phyloP scores from a whole-genome alignment of 2,797 vertebrate species.

The Thripadectes ignobilis region DNA sequence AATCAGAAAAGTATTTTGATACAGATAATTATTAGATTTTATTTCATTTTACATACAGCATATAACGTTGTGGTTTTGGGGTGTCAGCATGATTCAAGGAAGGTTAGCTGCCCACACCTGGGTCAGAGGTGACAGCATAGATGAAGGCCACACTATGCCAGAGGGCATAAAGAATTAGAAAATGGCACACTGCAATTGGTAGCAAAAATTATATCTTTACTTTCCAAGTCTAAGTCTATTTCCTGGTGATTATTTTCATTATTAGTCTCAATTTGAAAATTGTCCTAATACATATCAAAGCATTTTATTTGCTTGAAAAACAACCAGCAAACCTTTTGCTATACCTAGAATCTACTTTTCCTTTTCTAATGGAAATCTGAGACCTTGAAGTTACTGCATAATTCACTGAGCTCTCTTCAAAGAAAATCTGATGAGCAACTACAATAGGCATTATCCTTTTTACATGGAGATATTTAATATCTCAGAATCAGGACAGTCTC shows the following conservation, averaged over 20 bases:
- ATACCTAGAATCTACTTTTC: not conserved
- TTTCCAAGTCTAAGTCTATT: not conserved
- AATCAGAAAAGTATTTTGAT: not conserved
- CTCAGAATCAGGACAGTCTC: not conserved
- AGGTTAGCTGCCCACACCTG: not conserved
- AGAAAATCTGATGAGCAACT: not conserved
- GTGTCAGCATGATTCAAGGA: not conserved
- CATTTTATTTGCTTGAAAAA: not conserved
- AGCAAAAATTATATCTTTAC: not conserved
- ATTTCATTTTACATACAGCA: not conserved
- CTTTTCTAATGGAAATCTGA: not conserved
- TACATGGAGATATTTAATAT: not conserved
- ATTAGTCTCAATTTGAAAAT: not conserved
- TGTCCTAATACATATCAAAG: not conserved
- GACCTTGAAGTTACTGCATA: not conserved
- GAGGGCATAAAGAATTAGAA: not conserved
- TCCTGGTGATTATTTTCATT: not conserved
- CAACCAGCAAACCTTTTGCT: not conserved
- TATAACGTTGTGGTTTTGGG: not conserved
- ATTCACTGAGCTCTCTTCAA: not conserved
- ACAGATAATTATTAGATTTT: not conserved
- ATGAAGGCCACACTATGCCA: not conserved
- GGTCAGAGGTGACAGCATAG: not conserved
- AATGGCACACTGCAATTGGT: rapidly evolving
- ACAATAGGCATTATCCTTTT: not conserved